These are phyloP conservation scores for Odocoileus hemionus DNA, from an alignment of 2,113 vertebrate genomes.

Conservation along the genomic window DNA sequence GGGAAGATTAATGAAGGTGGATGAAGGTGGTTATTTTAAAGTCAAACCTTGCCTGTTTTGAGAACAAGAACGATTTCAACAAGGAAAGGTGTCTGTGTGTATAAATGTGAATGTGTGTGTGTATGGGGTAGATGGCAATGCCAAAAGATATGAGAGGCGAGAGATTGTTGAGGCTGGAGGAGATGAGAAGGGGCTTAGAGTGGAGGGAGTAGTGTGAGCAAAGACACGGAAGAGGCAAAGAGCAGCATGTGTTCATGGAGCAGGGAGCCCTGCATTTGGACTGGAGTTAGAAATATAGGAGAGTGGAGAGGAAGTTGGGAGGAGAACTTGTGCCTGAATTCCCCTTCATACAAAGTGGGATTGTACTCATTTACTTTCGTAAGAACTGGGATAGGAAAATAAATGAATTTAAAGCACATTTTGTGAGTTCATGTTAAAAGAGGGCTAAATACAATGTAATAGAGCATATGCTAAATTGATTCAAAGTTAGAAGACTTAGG, in stretches of 20 bases:
- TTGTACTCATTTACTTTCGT: background rate
- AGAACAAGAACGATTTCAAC: background rate
- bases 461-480: background rate
- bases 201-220: background rate
- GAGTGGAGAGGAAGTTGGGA: background rate
- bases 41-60: background rate
- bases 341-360: background rate
- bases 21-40: background rate
- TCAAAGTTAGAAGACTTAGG: background rate
- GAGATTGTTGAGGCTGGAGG: background rate
- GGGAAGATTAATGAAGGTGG: background rate
- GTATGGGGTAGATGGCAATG: background rate
- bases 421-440: background rate
- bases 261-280: no score
- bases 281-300: no score
- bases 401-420: background rate
- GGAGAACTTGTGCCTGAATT: background rate
- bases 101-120: background rate
- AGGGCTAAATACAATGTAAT: background rate
- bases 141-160: background rate
- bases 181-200: background rate
- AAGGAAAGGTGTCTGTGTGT: background rate
- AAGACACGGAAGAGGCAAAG: background rate
- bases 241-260: rapidly evolving
- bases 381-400: background rate